Evolutionary conservation across 1,140 invertebrate species (phyloP), one percentile per base, ranked within the genome.

Genomic region (Drosophila sucinea): DNA sequence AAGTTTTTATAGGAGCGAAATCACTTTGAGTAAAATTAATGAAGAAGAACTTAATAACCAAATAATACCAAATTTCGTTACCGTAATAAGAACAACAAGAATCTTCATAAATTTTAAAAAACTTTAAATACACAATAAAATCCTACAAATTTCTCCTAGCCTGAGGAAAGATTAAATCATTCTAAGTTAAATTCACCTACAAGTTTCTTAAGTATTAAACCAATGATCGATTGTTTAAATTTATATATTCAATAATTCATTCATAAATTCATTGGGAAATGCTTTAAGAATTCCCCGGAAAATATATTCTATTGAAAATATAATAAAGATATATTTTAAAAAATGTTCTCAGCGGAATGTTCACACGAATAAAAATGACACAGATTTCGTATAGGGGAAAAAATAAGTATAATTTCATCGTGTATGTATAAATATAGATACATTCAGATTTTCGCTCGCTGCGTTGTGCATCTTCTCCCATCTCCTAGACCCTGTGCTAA

Each of bases 281-380:
- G 7, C 10, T 3, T 51, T 51, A 27, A 27, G 3, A 51, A 27
- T 47, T 47, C 6, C 6, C 2, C 2, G 6, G 7, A 10, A 51
- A 51, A 3, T 27, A 10, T 8, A 27, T 38, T 38, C 10, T 38
- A 38, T 38, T 38, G 7, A 10, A 51, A 3, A 51, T 23, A 8
- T 7, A 27, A 27, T 51, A 8, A 27, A 25, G 3, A 47, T 27
- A 8, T 27, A 44, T 51, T 51, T 47, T 5, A 47, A n/a, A 73
- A 71, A 71, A 68, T 77, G 77, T 56, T 73, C 65, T 73, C 63
- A 56, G 25, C 64, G 54, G 67, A 75, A 73, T 68, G 67, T 89
- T 86, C 89, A 89, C 89, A 51, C 23, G 44, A 89, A 89, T 86
- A 89, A 86, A 86, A 89, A 77, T 86, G 83, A 86, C 83, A 86